phyloP scores from a whole-genome alignment of 2,797 vertebrate species.

The Capromys pilorides region DNA sequence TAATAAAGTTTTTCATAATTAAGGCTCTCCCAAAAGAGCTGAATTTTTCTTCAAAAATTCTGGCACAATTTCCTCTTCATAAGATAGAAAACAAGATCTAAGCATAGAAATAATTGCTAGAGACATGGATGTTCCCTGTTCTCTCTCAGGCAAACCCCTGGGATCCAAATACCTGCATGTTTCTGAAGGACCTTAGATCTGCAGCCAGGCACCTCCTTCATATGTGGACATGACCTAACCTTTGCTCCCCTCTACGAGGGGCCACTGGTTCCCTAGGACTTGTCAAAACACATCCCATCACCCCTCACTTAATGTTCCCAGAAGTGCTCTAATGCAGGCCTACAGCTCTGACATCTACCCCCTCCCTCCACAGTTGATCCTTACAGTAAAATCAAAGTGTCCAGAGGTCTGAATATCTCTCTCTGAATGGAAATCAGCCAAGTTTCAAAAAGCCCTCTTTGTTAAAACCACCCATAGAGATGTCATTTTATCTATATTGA shows the following conservation, averaged over 20 bases:
- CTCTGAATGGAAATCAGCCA: conserved; percentile 18
- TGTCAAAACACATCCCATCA: conserved; percentile 27
- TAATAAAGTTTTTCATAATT: not conserved
- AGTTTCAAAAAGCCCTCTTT: conserved; percentile 45
- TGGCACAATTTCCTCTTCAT: not conserved
- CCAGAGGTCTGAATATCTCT: not conserved
- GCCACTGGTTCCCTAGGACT: not conserved
- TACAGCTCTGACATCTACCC: not conserved
- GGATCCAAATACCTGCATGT: not conserved
- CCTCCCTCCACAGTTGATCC: not conserved
- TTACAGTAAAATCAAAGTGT: conserved; percentile 35
- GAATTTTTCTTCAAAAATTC: conserved; percentile 50
- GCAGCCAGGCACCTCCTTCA: not conserved
- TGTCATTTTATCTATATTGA: conserved; percentile 40
- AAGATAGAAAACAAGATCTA: conserved; percentile 39
- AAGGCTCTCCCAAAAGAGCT: not conserved
- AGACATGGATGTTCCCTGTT: not conserved
- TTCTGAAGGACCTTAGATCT: not conserved
- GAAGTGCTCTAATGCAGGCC: not conserved
- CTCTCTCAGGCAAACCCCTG: not conserved
- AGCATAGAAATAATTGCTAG: not conserved
- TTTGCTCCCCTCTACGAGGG: not conserved
- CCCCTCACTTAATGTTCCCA: not conserved
- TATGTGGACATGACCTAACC: not conserved
- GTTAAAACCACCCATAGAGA: not conserved